Conservation (phyloP, 2,888 invertebrate genomes). For the Agrochola lychnidis region DNA sequence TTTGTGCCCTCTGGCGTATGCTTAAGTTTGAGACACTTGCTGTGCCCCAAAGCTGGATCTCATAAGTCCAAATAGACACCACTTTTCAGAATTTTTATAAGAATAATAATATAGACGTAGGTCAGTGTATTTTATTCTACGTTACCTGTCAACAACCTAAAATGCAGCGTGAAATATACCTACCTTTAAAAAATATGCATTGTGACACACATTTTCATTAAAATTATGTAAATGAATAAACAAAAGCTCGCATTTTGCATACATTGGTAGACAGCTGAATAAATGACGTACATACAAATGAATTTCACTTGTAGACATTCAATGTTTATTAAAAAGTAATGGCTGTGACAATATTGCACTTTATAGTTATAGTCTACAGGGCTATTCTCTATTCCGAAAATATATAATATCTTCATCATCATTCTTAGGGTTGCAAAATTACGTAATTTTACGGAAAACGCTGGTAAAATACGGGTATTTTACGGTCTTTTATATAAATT, state of each 20-base stretch:
- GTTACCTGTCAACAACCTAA: conserved; percentile 54
- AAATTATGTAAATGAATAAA: conserved; percentile 58
- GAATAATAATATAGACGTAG: conserved; percentile 16
- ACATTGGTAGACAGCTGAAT: conserved; percentile 64
- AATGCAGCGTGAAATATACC: conserved; percentile 32
- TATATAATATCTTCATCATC: too few species aligned
- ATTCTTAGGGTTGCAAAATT: too few species aligned
- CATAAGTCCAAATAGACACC: too few species aligned
- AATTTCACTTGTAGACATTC: conserved; percentile 42
- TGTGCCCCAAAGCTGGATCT: too few species aligned
- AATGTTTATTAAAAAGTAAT: conserved; percentile 40
- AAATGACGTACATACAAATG: conserved; percentile 68
- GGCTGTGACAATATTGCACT: conserved; percentile 34
- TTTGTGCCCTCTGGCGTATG: too few species aligned
- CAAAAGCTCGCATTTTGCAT: conserved; percentile 52
- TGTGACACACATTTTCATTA: conserved; percentile 36
- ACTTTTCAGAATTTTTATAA: neutral
- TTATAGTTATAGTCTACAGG: conserved; percentile 6
- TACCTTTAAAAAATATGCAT: conserved; percentile 36
- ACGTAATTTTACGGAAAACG: too few species aligned
- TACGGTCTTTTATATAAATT: too few species aligned
- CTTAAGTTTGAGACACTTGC: too few species aligned
- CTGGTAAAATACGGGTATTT: too few species aligned
- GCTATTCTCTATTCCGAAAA: conserved; percentile 24
- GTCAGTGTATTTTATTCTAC: conserved; percentile 21